Conservation (phyloP, 1,140 invertebrate species). For the Tigriopus japonicus region DNA sequence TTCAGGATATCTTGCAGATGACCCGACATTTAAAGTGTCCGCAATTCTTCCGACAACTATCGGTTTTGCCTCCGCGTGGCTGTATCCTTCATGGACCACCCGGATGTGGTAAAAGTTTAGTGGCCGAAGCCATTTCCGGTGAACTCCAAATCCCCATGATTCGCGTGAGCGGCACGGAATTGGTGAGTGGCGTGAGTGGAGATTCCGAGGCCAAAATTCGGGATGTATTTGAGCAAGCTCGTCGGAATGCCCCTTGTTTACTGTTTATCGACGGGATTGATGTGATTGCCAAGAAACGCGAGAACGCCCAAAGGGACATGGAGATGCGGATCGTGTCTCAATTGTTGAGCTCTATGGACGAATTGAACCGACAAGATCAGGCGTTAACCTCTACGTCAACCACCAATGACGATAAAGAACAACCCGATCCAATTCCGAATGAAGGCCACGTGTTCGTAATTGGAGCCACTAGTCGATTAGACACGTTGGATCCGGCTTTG, state of each 20-base stretch:
- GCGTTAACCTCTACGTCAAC: background rate
- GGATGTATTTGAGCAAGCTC: conserved; percentile 68
- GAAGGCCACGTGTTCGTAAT: conserved; percentile 55
- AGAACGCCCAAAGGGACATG: conserved; percentile 80
- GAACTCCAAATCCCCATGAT: conserved; percentile 30
- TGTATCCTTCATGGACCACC: conserved; percentile 44
- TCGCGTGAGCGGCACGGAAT: conserved; percentile 58
- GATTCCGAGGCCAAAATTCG: conserved; percentile 84
- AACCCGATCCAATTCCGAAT: background rate
- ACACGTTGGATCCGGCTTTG: conserved; percentile 77
- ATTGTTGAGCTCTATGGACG: conserved; percentile 67
- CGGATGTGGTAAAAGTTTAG: conserved; percentile 75
- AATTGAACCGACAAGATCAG: conserved; percentile 24
- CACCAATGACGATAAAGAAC: background rate
- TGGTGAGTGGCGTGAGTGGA: conserved; percentile 83
- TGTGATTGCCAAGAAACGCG: conserved; percentile 59
- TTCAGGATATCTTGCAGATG: background rate
- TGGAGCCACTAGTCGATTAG: conserved; percentile 84
- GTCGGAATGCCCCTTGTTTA: conserved; percentile 50
- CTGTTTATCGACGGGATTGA: conserved; percentile 92
- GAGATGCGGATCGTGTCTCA: conserved; percentile 84
- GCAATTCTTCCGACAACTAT: background rate
- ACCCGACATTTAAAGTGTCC: conserved; percentile 1
- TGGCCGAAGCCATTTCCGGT: conserved; percentile 81
- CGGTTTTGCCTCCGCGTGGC: conserved; percentile 5